Conservation (phyloP, 2,888 invertebrate species). For the Vanessa cardui region DNA sequence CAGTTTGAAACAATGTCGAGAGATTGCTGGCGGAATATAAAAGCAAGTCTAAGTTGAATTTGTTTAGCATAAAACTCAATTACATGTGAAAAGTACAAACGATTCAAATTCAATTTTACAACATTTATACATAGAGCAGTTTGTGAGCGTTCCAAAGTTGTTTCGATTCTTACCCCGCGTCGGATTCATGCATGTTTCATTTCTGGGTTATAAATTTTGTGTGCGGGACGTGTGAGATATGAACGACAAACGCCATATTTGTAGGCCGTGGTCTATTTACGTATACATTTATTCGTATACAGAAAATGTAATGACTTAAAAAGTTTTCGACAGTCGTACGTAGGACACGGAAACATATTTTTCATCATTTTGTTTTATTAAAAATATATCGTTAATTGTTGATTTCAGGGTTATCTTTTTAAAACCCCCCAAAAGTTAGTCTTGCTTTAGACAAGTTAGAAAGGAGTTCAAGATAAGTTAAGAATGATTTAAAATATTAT, state of each 20-base stretch:
- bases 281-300: conserved; percentile 8
- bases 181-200: conserved; percentile 43
- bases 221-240: conserved; percentile 42
- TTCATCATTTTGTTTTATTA: no score
- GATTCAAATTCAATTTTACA: conserved; percentile 34
- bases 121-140: conserved; percentile 29
- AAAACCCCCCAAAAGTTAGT: no score
- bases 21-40: conserved; percentile 30
- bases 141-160: conserved; percentile 31
- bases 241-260: conserved; percentile 32
- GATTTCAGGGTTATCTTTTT: no score
- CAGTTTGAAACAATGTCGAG: conserved; percentile 30
- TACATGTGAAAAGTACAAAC: conserved; percentile 35
- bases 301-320: conserved; percentile 11
- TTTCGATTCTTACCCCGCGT: conserved; percentile 31
- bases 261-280: conserved; percentile 1
- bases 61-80: conserved; percentile 36
- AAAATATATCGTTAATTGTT: no score
- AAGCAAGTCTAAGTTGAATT: conserved; percentile 33
- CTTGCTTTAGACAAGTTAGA: no score
- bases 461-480: no score
- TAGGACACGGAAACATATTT: no score
- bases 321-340: neutral
- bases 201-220: conserved; percentile 45
- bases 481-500: no score